A percentile compares a stretch with the other conserved stretches of the same genome.
Conservation (phyloP, 2,888 invertebrate species). For the Anarsia innoxiella region DNA sequence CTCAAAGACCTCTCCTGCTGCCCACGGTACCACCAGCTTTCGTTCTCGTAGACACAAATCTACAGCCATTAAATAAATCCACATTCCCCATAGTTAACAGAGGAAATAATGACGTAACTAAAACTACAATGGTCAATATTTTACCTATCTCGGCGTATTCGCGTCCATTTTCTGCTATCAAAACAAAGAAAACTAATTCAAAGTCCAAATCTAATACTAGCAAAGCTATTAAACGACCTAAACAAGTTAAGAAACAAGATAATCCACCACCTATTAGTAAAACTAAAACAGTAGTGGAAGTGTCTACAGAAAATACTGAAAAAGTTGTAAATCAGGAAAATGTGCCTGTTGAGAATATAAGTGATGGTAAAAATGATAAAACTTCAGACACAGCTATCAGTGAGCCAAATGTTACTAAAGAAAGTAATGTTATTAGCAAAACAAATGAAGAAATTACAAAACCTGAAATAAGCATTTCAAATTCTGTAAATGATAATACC, state of each 20-base stretch:
- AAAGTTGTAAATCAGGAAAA: slow-evolving; percentile 7
- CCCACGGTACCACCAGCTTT: slow-evolving; percentile 58
- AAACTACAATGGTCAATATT: slow-evolving; percentile 69
- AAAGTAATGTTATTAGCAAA: slow-evolving; percentile 5
- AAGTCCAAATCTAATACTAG: slow-evolving; percentile 34
- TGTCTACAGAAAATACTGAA: slow-evolving; percentile 7
- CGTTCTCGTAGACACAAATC: slow-evolving; percentile 53
- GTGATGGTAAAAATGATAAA: too few relatives aligned
- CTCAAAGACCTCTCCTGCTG: slow-evolving; percentile 58
- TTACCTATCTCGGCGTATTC: slow-evolving; percentile 69
- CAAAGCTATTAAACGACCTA: slow-evolving; percentile 34
- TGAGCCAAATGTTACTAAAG: too few relatives aligned
- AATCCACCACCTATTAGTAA: too few relatives aligned
- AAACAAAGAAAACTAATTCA: slow-evolving; percentile 42
- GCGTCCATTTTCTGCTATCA: slow-evolving; percentile 51
- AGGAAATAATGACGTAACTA: slow-evolving; percentile 55
- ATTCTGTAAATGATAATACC: slow-evolving; percentile 2
- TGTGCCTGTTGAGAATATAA: too few relatives aligned
- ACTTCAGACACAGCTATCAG: too few relatives aligned
- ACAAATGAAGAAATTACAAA: slow-evolving; percentile 14
- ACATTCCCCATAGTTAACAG: slow-evolving; percentile 46
- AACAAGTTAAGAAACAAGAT: too few relatives aligned
- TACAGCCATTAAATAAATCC: slow-evolving; percentile 49
- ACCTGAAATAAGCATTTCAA: background rate
- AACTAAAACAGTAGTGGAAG: background rate